Conservation (phyloP, 2,888 invertebrate species). For the Hyppa rectilinea region DNA sequence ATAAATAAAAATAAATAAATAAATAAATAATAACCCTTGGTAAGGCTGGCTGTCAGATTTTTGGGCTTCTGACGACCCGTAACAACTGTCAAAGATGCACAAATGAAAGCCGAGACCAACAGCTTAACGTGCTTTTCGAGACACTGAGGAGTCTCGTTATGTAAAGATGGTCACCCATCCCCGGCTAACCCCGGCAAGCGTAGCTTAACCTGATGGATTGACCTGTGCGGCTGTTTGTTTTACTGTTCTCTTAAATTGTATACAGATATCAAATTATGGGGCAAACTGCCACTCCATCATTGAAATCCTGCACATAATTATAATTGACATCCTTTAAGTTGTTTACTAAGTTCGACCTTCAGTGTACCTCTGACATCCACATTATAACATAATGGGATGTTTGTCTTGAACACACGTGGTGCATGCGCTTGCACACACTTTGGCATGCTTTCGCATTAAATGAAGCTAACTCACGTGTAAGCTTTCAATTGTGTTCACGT, state of each 20-base stretch:
- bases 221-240: too few species aligned
- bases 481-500: neutral
- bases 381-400: neutral
- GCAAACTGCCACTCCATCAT: neutral
- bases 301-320: conserved; percentile 14
- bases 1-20: too few species aligned
- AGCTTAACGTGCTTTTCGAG: too few species aligned
- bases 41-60: too few species aligned
- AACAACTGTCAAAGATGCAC: too few species aligned
- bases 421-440: conserved; percentile 2
- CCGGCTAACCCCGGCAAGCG: too few species aligned
- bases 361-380: neutral
- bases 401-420: neutral
- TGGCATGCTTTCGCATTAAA: conserved; percentile 8
- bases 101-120: too few species aligned
- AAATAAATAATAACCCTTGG: too few species aligned
- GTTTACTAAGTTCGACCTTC: conserved; percentile 17
- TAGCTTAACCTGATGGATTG: too few species aligned
- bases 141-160: too few species aligned
- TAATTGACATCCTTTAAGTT: conserved; percentile 23
- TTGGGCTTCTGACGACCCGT: too few species aligned
- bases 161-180: too few species aligned
- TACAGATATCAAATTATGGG: neutral
- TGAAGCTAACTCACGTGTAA: neutral
- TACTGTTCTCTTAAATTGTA: neutral